Evolutionary conservation across 2,113 vertebrate genomes (phyloP).

Genomic region (Phalacrocorax brasilianus): DNA sequence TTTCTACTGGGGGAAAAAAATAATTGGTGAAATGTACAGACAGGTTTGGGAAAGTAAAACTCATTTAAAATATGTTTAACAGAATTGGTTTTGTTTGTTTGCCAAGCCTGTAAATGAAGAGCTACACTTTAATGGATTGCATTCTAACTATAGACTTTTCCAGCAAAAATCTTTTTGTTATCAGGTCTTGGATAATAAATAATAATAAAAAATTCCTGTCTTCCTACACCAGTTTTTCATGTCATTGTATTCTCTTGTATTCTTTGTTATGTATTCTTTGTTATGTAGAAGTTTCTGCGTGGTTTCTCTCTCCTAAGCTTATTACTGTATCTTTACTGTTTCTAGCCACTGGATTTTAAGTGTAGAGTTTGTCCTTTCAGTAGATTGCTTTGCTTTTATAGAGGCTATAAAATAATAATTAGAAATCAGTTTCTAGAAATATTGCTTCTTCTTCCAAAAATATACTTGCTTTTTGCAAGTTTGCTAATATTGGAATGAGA

Average conservation of each 20-base stretch:
- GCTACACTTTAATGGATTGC: background rate
- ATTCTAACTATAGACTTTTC: background rate
- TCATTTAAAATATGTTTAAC: background rate
- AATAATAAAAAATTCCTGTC: background rate
- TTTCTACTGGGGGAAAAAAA: background rate
- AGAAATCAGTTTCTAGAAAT: background rate
- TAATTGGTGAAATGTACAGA: background rate
- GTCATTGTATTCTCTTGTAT: background rate
- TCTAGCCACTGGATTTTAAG: background rate
- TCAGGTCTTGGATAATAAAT: background rate
- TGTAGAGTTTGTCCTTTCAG: background rate
- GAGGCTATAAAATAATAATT: background rate
- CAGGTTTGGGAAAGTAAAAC: background rate
- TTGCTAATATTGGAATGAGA: background rate
- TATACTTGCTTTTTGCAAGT: background rate
- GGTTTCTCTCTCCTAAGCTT: background rate
- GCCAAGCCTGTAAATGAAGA: background rate
- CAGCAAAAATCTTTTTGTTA: conserved; percentile 8
- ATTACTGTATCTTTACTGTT: background rate
- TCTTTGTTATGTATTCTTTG: background rate
- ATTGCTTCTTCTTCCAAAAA: background rate
- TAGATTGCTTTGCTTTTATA: background rate
- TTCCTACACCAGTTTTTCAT: background rate
- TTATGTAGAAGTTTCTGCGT: background rate
- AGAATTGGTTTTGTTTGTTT: background rate